Evolutionary conservation across 2,797 vertebrate genomes (phyloP), one percentile per base, ranked within the genome.

Genomic region (Siniperca obscura): DNA sequence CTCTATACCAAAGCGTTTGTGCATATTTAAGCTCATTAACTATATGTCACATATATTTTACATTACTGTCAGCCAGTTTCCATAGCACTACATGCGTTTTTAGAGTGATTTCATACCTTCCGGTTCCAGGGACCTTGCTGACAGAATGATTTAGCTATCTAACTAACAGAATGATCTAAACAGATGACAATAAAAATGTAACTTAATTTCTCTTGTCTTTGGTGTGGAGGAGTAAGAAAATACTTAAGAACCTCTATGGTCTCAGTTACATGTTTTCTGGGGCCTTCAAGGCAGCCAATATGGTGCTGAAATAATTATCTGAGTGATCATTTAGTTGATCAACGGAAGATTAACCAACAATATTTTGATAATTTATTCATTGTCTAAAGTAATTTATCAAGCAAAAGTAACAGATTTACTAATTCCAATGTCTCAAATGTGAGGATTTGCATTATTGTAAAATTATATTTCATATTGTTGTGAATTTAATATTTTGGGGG

Each of bases 21-120:
- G 30, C 56, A 57, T 68, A 50, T 80, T 74, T 67, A 65, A 77
- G 40, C n/a, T 19, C 60, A 77, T 82, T 80, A 68, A 69, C 61
- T 38, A 19, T 7, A 34, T 53, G 72, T 77, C 72, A 53, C 55
- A 71, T 67, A 8, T 13, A 76, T 79, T 74, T 82, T 25, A 70
- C 46, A 74, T 77, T 81, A 80, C 36, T 59, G 72, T 77, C 73
- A 80, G 46, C 0, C 17, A 46, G 7, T 59, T 85, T 69, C 76
- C 38, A 82, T 55, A 50, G 50, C 11, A 36, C 21, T 27, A 17
- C 1, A 40, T 30, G 1, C 0, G 4, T 53, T 64, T 67, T 55
- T 14, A 38, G 5, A 73, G 11, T 1, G 21, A 70, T 74, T 61
- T 52, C 14, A 53, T n/a, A 22, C 30, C 30, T 38, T 73, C 30